Percentiles rank a stretch among this genome's conserved stretches.
Evolutionary conservation across 2,113 vertebrate species (phyloP).

Genomic region (Peromyscus polionotus): DNA sequence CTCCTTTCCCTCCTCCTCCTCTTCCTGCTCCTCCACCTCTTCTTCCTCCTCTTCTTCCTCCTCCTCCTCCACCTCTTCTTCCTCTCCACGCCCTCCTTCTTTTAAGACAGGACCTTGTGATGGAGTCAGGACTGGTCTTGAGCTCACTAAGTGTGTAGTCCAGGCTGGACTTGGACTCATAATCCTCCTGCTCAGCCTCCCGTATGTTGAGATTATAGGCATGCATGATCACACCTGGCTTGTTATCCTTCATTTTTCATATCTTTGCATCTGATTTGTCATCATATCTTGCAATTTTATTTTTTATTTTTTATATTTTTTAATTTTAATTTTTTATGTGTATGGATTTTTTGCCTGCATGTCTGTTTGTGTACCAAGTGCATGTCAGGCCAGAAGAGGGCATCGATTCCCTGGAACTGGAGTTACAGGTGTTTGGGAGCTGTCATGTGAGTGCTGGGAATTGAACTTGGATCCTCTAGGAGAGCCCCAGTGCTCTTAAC

Average conservation of each 20-base stretch:
- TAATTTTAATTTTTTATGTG: neutral
- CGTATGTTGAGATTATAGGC: neutral
- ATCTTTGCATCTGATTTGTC: neutral
- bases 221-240: neutral
- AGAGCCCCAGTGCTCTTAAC: neutral
- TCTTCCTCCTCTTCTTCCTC: neutral
- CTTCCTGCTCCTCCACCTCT: accelerated
- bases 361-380: neutral
- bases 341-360: neutral
- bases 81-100: neutral
- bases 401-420: neutral
- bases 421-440: neutral
- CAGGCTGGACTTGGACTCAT: neutral
- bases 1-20: neutral
- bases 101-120: neutral
- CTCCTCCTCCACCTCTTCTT: neutral
- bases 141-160: neutral
- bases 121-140: neutral
- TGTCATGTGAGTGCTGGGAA: neutral
- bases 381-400: neutral
- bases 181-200: neutral
- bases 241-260: conserved; percentile 32
- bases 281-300: neutral
- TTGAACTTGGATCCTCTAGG: neutral
- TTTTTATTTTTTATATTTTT: neutral